Evolutionary conservation across 2,113 vertebrate genomes (phyloP).

Genomic region (Cariama cristata): DNA sequence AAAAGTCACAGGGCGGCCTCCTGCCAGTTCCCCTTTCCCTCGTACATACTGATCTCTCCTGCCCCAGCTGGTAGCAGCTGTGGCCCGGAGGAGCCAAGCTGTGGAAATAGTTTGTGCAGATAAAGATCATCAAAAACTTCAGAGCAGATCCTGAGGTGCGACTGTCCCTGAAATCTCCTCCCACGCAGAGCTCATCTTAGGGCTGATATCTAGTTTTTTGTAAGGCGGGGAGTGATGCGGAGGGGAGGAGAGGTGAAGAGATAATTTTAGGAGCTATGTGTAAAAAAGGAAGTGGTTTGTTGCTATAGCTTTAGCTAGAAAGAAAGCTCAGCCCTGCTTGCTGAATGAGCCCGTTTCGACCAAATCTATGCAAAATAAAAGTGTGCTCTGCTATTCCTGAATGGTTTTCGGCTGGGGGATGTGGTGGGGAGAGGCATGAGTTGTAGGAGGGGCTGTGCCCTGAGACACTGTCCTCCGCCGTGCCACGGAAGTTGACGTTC

Average conservation of each 20-base stretch:
- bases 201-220: not conserved
- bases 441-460: not conserved
- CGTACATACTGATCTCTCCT: not conserved
- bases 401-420: not conserved
- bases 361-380: not conserved
- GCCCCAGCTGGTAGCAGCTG: not conserved
- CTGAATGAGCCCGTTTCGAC: not conserved
- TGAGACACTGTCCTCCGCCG: accelerated
- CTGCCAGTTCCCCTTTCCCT: not conserved
- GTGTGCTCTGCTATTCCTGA: not conserved
- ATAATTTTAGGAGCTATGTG: constrained; percentile 56
- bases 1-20: not conserved
- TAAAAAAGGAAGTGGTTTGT: constrained; percentile 69
- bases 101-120: constrained; percentile 31
- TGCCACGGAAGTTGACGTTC: not conserved
- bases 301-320: constrained; percentile 49
- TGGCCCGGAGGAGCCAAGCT: not conserved
- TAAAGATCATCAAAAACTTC: constrained; percentile 30
- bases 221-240: not conserved
- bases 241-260: constrained; percentile 15
- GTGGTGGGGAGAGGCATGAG: not conserved
- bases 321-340: not conserved
- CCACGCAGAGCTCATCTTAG: not conserved
- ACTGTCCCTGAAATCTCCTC: constrained; percentile 2
- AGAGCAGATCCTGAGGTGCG: constrained; percentile 33